These are phyloP conservation scores for Syngnathoides biaculeatus DNA, from an alignment of 2,113 vertebrate species.

Conservation along the genomic window DNA sequence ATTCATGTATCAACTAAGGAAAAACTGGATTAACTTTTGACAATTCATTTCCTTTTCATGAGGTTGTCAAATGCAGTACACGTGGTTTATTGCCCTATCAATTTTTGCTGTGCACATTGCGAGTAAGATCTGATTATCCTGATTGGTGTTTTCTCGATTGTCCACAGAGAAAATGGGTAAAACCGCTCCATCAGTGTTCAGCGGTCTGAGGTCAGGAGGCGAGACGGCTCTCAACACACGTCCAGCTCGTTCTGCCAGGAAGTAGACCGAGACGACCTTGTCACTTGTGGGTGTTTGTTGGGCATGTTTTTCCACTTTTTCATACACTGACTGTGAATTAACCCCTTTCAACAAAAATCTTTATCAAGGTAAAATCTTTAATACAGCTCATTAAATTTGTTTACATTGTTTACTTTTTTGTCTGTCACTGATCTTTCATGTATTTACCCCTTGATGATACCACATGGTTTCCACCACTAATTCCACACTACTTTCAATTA, in stretches of 20 bases:
- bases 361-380: no score
- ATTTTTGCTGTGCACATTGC: background rate
- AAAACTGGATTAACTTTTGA: no score
- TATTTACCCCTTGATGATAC: no score
- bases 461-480: no score
- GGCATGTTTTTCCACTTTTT: background rate
- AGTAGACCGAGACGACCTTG: slow-evolving; percentile 32
- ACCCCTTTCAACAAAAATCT: no score
- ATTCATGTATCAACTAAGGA: no score
- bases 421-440: no score
- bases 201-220: slow-evolving; percentile 76
- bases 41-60: no score
- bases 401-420: no score
- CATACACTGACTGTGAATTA: background rate
- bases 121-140: background rate
- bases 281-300: background rate
- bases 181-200: slow-evolving; percentile 86
- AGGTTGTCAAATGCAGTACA: no score
- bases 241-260: slow-evolving; percentile 35
- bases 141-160: slow-evolving; percentile 3
- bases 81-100: background rate
- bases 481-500: no score
- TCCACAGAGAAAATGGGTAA: slow-evolving; percentile 81
- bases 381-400: no score
- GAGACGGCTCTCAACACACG: slow-evolving; percentile 86